Conservation (phyloP, 2,888 invertebrate genomes). For the Ochropleura leucogaster region DNA sequence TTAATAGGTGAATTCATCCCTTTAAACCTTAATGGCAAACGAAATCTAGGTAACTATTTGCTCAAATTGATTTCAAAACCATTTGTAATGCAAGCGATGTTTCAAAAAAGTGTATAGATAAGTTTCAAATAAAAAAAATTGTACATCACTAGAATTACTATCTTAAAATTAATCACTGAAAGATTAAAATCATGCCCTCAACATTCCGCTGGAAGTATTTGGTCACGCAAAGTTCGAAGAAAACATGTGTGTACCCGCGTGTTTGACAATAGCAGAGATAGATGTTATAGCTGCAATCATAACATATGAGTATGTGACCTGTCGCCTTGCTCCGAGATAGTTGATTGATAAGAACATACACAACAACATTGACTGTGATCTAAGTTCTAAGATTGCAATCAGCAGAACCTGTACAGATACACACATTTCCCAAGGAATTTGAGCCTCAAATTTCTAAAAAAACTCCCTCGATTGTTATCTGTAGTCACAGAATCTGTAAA, state of each 20-base stretch:
- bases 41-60: neutral
- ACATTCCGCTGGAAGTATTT: slow-evolving; percentile 9
- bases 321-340: slow-evolving; percentile 22
- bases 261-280: slow-evolving; percentile 32
- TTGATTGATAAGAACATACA: slow-evolving; percentile 34
- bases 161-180: neutral
- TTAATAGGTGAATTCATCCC: neutral
- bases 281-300: slow-evolving; percentile 23
- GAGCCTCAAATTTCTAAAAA: too few relatives aligned
- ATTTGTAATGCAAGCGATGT: neutral
- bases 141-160: too few relatives aligned
- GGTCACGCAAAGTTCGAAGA: slow-evolving; percentile 2
- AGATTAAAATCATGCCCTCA: neutral
- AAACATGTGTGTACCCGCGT: slow-evolving; percentile 22
- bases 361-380: slow-evolving; percentile 18
- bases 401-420: neutral
- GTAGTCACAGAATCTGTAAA: slow-evolving; percentile 17
- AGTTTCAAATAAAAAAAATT: neutral
- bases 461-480: neutral
- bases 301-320: slow-evolving; percentile 33
- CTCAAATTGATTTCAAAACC: neutral
- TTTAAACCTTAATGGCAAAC: neutral
- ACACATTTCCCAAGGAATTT: too few relatives aligned
- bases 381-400: neutral
- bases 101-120: neutral